Conservation (phyloP, 2,797 vertebrate genomes). For the Bovichtus diacanthus region DNA sequence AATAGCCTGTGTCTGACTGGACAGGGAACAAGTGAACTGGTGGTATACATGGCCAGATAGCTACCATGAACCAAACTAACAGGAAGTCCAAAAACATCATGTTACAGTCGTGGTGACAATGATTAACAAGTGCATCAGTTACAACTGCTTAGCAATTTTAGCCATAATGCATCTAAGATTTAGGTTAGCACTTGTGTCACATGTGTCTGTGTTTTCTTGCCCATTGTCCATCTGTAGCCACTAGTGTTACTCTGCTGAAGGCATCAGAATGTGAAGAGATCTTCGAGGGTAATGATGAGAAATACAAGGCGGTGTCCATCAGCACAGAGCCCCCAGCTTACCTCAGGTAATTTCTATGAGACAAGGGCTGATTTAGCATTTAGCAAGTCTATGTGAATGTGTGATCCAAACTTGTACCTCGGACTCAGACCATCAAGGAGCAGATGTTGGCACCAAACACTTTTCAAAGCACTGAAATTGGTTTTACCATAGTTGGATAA, state of each 20-base stretch:
- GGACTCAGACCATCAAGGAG: background rate
- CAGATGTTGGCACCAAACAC: background rate
- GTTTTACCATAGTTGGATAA: background rate
- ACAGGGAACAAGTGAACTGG: background rate
- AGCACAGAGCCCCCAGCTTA: slow-evolving; percentile 97
- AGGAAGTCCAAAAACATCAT: background rate
- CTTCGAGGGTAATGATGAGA: slow-evolving; percentile 97
- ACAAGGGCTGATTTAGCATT: background rate
- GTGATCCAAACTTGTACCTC: background rate
- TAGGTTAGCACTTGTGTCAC: background rate
- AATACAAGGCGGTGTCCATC: slow-evolving; percentile 98
- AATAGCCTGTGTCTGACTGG: background rate
- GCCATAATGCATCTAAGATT: background rate
- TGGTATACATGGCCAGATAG: background rate
- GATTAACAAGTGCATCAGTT: background rate
- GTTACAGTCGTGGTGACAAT: background rate
- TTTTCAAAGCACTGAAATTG: background rate
- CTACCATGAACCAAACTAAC: background rate
- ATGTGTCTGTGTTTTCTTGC: background rate
- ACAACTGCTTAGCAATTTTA: background rate
- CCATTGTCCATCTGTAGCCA: slow-evolving; percentile 80
- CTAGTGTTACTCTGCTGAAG: slow-evolving; percentile 97
- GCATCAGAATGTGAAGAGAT: slow-evolving; percentile 98
- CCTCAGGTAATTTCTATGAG: slow-evolving; percentile 88
- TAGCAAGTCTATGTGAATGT: background rate